phyloP scores from a whole-genome alignment of 2,113 vertebrate species.

The Bubalus kerabau region DNA sequence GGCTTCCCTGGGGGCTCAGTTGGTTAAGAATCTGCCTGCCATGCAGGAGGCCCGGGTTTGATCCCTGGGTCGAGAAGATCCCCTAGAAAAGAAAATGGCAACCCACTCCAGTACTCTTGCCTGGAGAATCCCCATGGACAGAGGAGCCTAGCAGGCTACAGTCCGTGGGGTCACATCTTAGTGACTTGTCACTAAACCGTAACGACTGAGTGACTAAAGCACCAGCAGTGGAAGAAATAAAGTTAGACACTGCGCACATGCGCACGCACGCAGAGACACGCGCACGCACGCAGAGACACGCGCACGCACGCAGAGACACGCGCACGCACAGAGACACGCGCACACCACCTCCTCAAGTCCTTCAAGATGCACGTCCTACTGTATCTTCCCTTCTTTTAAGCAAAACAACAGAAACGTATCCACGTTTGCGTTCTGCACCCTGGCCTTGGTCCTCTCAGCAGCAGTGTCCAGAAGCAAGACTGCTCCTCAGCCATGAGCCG shows the following conservation, averaged over 20 bases:
- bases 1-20: neutral
- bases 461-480: neutral
- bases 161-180: rapidly evolving
- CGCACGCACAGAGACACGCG: rapidly evolving
- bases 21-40: neutral
- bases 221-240: neutral
- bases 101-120: neutral
- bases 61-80: neutral
- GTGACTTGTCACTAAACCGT: too few species aligned
- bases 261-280: rapidly evolving
- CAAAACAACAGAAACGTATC: neutral
- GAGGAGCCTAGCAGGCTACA: neutral
- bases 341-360: neutral
- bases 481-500: neutral
- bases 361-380: neutral
- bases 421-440: neutral
- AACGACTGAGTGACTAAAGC: neutral
- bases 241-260: rapidly evolving
- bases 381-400: neutral
- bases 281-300: too few species aligned
- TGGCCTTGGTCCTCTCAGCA: neutral
- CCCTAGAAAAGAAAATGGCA: neutral
- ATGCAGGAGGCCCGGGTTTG: neutral
- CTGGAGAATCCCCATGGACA: neutral
- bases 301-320: too few species aligned